Evolutionary conservation across 2,888 invertebrate species (phyloP), one percentile per base, ranked within the genome.

Genomic region (Callyntrura sp.): DNA sequence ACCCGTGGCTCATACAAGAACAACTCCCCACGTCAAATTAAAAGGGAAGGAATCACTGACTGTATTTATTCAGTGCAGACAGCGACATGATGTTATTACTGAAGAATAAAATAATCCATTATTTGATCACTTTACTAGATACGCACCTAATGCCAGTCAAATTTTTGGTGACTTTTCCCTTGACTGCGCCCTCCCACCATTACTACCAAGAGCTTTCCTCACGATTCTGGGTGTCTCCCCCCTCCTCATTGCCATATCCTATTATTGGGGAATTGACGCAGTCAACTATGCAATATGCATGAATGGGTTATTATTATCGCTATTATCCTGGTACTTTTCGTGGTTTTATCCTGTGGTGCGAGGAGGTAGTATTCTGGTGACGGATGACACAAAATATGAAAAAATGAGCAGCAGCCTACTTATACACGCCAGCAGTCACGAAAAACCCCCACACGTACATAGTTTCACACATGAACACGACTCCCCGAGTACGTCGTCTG

Each of bases 251-350:
- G n/a, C 28, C 57, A 55, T 57, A 55, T 78, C 28, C 57, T 51
- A 73, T 73, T 57, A 78, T 57, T 9, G 25, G n/a, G 28, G 28
- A 78, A 55, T 78, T 78, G 78, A 55, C 78, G 78, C 78, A 78
- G 78, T 78, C 78, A 78, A 5, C 78, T 57, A 51, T 55, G 43
- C 55, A 78, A 28, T 78, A 78, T 57, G 78, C 78, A 78, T 78
- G 78, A 78, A 57, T 78, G 78, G 55, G 28, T 55, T 78, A 78
- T 78, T 78, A 57, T 78, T 57, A 78, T 25, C 78, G 51, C 78
- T 78, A 73, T 73, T 73, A 73, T 73, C 6, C 73, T 48, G 48
- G 14, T 55, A 78, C 78, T 78, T 78, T 55, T 78, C 17, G 55
- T 28, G 35, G 55, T 12, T 28, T 28, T 23, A 35, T 35, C 6